Conservation (phyloP, 2,888 invertebrate genomes). For the Leptinotarsa tumamoca region DNA sequence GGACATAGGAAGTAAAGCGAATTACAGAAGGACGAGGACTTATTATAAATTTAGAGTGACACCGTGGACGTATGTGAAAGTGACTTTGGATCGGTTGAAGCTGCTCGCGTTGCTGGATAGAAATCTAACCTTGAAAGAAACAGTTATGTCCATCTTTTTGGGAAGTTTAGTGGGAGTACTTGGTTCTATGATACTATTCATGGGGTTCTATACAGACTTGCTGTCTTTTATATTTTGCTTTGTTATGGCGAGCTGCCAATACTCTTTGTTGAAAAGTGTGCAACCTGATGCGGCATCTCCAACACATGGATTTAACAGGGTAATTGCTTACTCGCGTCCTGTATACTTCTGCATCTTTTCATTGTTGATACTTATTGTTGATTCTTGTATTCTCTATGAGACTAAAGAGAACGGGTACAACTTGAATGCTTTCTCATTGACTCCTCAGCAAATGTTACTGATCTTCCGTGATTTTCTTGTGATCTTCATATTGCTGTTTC, state of each 20-base stretch:
- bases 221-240: conserved; percentile 96
- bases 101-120: conserved; percentile 93
- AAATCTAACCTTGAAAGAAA: conserved; percentile 86
- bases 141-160: conserved; percentile 83
- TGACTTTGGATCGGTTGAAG: conserved; percentile 92
- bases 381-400: conserved; percentile 65
- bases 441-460: conserved; percentile 74
- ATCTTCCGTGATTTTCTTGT: conserved; percentile 81
- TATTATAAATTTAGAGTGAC: conserved; percentile 83
- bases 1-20: conserved; percentile 56
- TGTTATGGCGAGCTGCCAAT: conserved; percentile 98
- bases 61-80: conserved; percentile 77
- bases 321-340: conserved; percentile 93
- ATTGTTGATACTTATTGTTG: conserved; percentile 61
- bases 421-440: conserved; percentile 31
- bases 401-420: conserved; percentile 49
- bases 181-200: conserved; percentile 84
- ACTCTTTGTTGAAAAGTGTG: conserved; percentile 95
- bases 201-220: conserved; percentile 91
- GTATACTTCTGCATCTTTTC: conserved; percentile 92
- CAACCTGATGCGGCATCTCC: conserved; percentile 99
- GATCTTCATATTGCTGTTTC: conserved; percentile 88
- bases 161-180: conserved; percentile 88
- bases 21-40: conserved; percentile 59
- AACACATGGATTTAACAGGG: conserved; percentile 96